These are phyloP conservation scores for Tympanuchus pallidicinctus DNA, from an alignment of 2,113 vertebrate genomes.

Conservation along the genomic window DNA sequence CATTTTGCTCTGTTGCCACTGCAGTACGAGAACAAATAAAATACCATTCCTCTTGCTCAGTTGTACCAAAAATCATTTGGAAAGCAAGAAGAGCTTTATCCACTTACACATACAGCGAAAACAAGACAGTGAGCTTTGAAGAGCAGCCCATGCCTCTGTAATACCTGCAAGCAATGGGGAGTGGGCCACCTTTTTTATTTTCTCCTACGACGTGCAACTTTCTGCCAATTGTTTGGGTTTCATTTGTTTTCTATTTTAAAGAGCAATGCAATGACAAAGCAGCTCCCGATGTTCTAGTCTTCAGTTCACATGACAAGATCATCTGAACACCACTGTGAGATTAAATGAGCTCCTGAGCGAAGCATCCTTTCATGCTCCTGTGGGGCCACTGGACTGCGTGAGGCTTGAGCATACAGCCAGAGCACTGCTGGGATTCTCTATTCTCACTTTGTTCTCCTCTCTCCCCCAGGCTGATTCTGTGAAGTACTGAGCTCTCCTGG, in stretches of 20 bases:
- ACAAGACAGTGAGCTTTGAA: background rate
- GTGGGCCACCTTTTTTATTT: background rate
- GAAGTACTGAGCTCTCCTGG: slow-evolving; percentile 19
- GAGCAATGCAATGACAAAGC: background rate
- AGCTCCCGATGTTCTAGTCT: background rate
- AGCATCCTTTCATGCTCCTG: background rate
- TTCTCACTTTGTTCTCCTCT: slow-evolving; percentile 42
- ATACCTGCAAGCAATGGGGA: background rate
- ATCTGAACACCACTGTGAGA: background rate
- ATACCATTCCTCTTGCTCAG: background rate
- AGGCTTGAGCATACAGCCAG: background rate
- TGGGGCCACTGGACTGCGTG: background rate
- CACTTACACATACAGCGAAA: background rate
- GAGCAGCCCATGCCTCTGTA: background rate
- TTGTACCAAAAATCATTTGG: background rate
- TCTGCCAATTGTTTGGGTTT: background rate
- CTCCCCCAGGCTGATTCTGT: slow-evolving; percentile 19
- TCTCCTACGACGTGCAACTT: accelerated
- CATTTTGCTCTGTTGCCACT: background rate
- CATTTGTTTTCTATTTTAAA: background rate
- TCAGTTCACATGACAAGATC: background rate
- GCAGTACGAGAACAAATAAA: background rate
- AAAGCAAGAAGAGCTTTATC: background rate
- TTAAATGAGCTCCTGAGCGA: background rate
- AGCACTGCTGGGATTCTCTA: background rate